Evolutionary conservation across 2,888 invertebrate species (phyloP), one percentile per base, ranked within the genome.

Genomic region (Andrena marginata): DNA sequence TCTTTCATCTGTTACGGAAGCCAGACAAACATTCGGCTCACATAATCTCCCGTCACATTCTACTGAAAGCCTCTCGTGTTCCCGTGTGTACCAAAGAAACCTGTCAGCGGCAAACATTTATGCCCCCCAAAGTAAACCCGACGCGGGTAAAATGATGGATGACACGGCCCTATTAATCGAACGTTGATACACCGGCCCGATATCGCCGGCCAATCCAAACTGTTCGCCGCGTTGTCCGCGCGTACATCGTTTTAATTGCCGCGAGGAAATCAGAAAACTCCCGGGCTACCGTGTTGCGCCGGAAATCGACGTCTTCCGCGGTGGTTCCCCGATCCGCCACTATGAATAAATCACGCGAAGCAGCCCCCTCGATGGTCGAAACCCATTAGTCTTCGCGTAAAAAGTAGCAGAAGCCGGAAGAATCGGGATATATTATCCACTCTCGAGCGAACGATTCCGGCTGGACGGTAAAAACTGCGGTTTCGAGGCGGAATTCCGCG

Each of bases 321-420:
- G 26, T 49, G 33, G 10, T 23, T 71, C 48, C 29, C 29, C 79
- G 68, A 70, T 31, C 59, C 60, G 8, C 29, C 33, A 0, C 33
- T 62, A 72, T 78, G 84, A 87, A 86, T 87, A 84, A 86, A 81
- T 88, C 77, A 72, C 56, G 65, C 20, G 62, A 51, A 60, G 73
- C 31, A 33, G 72, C 69, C 62, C 64, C 8, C 23, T 26, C 56
- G 70, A 68, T 29, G 63, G 60, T 72, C 64, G 78, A 72, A 70
- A 82, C 67, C 72, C 79, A 82, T 79, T 82, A 79, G 84, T 73
- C 59, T 77, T 60, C 60, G 68, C 64, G 59, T 59, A 76, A 77
- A 69, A 69, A 79, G 49, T 63, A 42, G 20, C 80, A 77, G 77
- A 77, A 70, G 51, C 65, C 33, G 65, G 49, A 72, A 56, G 72